phyloP scores from a whole-genome alignment of 2,888 invertebrate genomes.

The Rosalia funebris region DNA sequence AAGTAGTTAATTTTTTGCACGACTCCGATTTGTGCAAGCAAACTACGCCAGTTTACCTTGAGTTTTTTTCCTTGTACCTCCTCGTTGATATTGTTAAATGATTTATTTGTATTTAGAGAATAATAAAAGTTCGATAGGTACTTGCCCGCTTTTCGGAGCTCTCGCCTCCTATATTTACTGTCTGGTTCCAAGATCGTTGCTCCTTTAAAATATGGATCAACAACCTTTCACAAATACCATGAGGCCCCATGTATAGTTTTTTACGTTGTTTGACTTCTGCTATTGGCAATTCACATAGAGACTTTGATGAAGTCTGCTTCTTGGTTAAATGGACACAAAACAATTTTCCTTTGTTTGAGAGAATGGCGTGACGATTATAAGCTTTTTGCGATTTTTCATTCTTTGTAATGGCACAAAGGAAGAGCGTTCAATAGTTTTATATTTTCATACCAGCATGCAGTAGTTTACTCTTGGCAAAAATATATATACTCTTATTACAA shows the following conservation, averaged over 20 bases:
- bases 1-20: no score
- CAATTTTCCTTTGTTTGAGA: conserved; percentile 7
- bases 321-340: neutral
- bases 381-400: neutral
- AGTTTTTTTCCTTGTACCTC: no score
- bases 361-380: neutral
- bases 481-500: no score
- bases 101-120: neutral
- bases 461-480: no score
- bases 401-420: neutral
- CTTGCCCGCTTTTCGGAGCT: conserved; percentile 2
- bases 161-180: conserved; percentile 9
- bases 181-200: conserved; percentile 15
- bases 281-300: conserved; percentile 8
- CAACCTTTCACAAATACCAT: conserved; percentile 17
- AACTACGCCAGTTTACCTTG: no score
- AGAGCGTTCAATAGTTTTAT: no score
- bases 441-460: no score
- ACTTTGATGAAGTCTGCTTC: neutral
- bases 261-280: conserved; percentile 5
- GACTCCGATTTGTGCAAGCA: no score
- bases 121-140: conserved; percentile 10
- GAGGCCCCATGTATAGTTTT: conserved; percentile 12
- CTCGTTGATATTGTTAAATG: neutral
- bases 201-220: conserved; percentile 18